These are phyloP conservation scores for Pollicipes pollicipes DNA, from an alignment of 1,140 invertebrate species.

Conservation along the genomic window DNA sequence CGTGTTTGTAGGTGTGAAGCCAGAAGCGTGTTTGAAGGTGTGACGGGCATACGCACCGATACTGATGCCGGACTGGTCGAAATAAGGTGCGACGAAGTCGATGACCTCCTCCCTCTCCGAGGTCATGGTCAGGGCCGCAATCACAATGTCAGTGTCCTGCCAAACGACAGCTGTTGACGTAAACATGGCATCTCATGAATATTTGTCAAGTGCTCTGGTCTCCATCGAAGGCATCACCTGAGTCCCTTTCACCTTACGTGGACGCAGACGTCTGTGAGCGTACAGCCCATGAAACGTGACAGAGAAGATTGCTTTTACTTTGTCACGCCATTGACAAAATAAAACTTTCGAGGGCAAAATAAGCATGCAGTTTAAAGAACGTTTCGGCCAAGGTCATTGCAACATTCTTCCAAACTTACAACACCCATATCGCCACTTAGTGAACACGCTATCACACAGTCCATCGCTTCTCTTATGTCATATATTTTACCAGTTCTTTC, in stretches of 20 bases:
- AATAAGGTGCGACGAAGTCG: constrained; percentile 80
- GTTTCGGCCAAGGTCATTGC: too few species aligned
- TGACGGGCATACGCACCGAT: constrained; percentile 45
- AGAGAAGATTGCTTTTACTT: constrained; percentile 4
- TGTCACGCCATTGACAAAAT: background rate
- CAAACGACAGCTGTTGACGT: too few species aligned
- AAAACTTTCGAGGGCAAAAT: constrained; percentile 11
- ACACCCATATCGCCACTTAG: too few species aligned
- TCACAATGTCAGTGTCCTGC: constrained; percentile 68
- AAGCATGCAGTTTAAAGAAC: too few species aligned
- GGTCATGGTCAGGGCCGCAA: constrained; percentile 76
- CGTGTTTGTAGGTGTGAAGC: too few species aligned
- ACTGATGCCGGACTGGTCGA: constrained; percentile 69
- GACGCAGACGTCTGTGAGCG: background rate
- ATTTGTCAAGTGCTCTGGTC: background rate
- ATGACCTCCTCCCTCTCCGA: constrained; percentile 81
- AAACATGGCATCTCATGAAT: constrained; percentile 10
- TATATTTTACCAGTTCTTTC: too few species aligned
- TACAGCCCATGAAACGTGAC: background rate
- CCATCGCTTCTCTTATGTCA: too few species aligned
- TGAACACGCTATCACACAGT: too few species aligned
- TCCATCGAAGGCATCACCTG: background rate
- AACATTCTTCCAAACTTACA: too few species aligned
- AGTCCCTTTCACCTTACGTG: constrained; percentile 1
- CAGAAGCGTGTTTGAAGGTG: too few species aligned